These are phyloP conservation scores for Drosophila ficusphila DNA, from an alignment of 1,140 invertebrate genomes.

Conservation along the genomic window DNA sequence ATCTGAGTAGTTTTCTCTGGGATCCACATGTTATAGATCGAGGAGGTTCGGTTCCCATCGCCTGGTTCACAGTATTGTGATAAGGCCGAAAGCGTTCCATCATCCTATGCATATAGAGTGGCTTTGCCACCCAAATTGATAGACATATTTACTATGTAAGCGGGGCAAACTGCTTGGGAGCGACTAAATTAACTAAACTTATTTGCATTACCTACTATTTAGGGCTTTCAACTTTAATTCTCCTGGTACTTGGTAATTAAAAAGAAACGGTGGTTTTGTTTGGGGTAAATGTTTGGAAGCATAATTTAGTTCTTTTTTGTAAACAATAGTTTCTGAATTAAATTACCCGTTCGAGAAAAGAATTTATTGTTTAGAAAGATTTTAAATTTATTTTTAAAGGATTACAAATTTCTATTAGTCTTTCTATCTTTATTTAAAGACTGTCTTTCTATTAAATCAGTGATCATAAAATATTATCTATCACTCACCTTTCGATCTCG, in stretches of 20 bases:
- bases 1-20: constrained; percentile 4
- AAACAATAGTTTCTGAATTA: too few relatives aligned
- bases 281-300: too few relatives aligned
- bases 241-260: background rate
- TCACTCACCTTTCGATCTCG: constrained; percentile 94
- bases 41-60: constrained; percentile 43
- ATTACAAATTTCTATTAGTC: too few relatives aligned
- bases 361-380: too few relatives aligned
- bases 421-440: too few relatives aligned
- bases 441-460: background rate
- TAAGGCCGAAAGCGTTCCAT: constrained; percentile 15
- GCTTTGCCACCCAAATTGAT: constrained; percentile 3
- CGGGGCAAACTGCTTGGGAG: constrained; percentile 3
- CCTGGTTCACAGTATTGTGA: constrained; percentile 56
- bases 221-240: background rate
- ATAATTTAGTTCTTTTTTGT: too few relatives aligned
- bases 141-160: constrained; percentile 20
- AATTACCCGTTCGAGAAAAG: too few relatives aligned
- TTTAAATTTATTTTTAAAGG: too few relatives aligned
- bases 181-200: background rate
- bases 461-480: background rate
- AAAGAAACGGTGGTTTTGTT: background rate
- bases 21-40: constrained; percentile 40
- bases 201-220: background rate
- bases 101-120: constrained; percentile 8